Evolutionary conservation across 2,113 vertebrate genomes (phyloP).

Genomic region (Lynx canadensis): DNA sequence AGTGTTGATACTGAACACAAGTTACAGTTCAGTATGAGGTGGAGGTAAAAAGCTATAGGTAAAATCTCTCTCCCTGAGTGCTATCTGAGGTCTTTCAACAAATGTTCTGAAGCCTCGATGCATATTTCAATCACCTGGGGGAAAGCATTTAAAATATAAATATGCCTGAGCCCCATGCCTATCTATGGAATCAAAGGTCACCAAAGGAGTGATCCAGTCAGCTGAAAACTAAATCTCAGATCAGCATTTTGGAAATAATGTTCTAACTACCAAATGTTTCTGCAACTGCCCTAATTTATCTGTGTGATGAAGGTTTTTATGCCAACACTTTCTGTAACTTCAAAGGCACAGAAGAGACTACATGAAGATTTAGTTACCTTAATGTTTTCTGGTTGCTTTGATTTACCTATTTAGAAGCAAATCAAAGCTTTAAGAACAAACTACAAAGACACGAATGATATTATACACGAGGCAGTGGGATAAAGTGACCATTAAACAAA

Average conservation of each 20-base stretch:
- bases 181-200: neutral
- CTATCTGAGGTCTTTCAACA: neutral
- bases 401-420: slow-evolving; percentile 22
- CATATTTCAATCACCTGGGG: neutral
- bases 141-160: neutral
- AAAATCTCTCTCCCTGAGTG: neutral
- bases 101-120: neutral
- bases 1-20: neutral
- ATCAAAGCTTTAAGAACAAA: neutral
- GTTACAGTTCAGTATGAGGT: neutral
- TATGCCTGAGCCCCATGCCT: neutral
- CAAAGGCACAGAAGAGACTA: neutral
- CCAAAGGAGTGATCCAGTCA: neutral
- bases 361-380: neutral
- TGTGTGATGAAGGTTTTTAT: neutral
- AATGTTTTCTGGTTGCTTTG: slow-evolving; percentile 41
- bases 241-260: neutral
- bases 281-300: neutral
- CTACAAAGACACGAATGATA: neutral
- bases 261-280: slow-evolving; percentile 18
- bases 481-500: neutral
- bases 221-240: neutral
- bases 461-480: neutral
- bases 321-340: slow-evolving; percentile 45
- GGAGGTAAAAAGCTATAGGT: neutral